phyloP scores from a whole-genome alignment of 2,113 vertebrate species.

The Erpornis zantholeuca region DNA sequence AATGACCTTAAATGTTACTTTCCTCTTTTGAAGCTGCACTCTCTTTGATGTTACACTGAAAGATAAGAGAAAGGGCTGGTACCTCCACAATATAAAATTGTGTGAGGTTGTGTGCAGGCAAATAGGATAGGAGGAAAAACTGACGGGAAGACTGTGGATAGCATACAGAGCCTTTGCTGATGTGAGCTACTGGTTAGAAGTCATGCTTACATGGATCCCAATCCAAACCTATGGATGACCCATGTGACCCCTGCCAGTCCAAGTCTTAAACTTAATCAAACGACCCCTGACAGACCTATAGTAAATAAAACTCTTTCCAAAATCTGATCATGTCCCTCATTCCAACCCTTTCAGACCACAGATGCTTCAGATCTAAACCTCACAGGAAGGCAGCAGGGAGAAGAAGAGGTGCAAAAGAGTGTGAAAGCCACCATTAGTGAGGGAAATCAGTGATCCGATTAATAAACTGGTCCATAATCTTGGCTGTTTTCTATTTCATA shows the following conservation, averaged over 20 bases:
- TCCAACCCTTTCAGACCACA: background rate
- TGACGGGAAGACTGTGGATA: background rate
- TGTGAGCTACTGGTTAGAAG: background rate
- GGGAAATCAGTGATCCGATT: background rate
- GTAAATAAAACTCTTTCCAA: background rate
- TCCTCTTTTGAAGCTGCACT: background rate
- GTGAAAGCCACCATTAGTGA: background rate
- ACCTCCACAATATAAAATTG: background rate
- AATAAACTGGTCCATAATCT: background rate
- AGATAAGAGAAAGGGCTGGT: background rate
- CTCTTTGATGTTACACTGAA: background rate
- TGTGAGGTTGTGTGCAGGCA: background rate
- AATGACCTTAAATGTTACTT: background rate
- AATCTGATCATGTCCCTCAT: background rate
- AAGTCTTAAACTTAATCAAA: background rate
- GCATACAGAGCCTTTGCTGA: background rate
- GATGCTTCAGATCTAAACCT: background rate
- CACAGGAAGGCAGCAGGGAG: fast-evolving
- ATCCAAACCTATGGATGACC: background rate
- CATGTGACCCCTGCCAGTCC: background rate
- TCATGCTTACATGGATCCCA: background rate
- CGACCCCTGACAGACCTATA: background rate
- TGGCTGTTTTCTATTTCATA: background rate
- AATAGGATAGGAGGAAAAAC: background rate
- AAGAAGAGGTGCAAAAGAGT: background rate